Evolutionary conservation across 2,113 vertebrate species (phyloP), one percentile per base, ranked within the genome.

Genomic region (Morone saxatilis): DNA sequence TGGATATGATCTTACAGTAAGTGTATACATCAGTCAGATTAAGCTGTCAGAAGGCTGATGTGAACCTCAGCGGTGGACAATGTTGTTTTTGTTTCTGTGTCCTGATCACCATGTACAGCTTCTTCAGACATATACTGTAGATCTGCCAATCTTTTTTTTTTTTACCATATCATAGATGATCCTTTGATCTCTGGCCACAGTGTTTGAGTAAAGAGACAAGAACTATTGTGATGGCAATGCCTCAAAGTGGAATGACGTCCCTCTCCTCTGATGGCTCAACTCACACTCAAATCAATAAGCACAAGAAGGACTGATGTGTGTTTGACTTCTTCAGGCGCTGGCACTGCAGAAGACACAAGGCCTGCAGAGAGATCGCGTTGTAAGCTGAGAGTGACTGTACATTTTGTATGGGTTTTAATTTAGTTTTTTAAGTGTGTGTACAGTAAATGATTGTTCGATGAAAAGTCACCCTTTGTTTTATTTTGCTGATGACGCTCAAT

Each of bases 401-500:
- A 54, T 87, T 93, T 93, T 92, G 45, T 93, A 92, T 70, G 65
- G 60, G 61, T 76, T 89, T 73, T 69, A 63, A 61, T 92, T 92
- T 84, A 86, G 77, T 87, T 93, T 89, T 89, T 73, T 89, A 66
- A 25, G 16, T 80, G 61, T 81, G 71, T 66, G 31, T 84, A 71
- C 73, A 79, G 86, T 86, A 86, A 75, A 84, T 69, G 72, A 87
- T 89, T 78, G 78, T 70, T 90, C 57, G 51, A 85, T 89, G 76
- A 73, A 81, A 59, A 59, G 63, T 57, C 71, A n/a, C 67, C 60
- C 36, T n/a, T 22, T 63, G 48, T 53, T 87, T 87, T 31, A 43
- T 74, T 74, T 76, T 71, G 47, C 57, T 70, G 57, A 76, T 74
- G 62, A 76, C 54, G 74, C 50, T 76, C 56, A 69, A 43, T 63